Conservation (phyloP, 2,113 vertebrate genomes). For the Lepisosteus oculatus region DNA sequence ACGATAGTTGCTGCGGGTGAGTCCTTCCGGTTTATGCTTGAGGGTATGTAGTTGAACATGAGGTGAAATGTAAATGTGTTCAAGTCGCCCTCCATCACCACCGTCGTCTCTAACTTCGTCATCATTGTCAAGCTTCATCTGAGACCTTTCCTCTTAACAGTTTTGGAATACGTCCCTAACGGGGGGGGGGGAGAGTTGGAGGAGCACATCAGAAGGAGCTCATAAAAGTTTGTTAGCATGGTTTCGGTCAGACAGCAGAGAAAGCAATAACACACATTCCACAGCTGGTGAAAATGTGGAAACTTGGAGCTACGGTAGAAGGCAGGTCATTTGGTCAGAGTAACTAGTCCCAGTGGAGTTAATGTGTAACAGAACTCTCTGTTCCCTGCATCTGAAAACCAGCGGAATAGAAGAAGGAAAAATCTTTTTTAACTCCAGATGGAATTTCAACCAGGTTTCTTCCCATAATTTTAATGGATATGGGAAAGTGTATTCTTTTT, state of each 20-base stretch:
- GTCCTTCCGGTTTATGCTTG: too few species aligned
- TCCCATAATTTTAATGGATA: neutral
- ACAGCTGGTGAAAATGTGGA: slow-evolving; percentile 16
- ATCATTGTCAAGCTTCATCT: too few species aligned
- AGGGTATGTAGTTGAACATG: too few species aligned
- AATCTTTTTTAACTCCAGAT: neutral
- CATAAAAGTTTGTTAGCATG: slow-evolving; percentile 4
- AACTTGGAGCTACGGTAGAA: slow-evolving; percentile 1
- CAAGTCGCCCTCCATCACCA: too few species aligned
- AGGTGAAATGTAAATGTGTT: too few species aligned
- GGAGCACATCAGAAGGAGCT: neutral
- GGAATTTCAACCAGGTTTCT: neutral
- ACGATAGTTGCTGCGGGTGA: too few species aligned
- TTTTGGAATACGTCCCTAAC: too few species aligned
- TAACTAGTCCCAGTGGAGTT: slow-evolving; percentile 10
- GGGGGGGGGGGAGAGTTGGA: neutral
- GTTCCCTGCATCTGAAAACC: neutral
- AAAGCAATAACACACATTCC: slow-evolving; percentile 11
- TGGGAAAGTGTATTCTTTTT: neutral
- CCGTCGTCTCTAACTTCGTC: too few species aligned
- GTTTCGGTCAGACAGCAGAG: slow-evolving; percentile 3
- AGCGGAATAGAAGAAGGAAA: slow-evolving; percentile 10
- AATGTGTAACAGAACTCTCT: slow-evolving; percentile 13
- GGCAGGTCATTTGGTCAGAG: slow-evolving; percentile 9
- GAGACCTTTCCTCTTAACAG: too few species aligned